These are phyloP conservation scores for Trichogramma pretiosum DNA, from an alignment of 1,140 invertebrate species.

Conservation along the genomic window DNA sequence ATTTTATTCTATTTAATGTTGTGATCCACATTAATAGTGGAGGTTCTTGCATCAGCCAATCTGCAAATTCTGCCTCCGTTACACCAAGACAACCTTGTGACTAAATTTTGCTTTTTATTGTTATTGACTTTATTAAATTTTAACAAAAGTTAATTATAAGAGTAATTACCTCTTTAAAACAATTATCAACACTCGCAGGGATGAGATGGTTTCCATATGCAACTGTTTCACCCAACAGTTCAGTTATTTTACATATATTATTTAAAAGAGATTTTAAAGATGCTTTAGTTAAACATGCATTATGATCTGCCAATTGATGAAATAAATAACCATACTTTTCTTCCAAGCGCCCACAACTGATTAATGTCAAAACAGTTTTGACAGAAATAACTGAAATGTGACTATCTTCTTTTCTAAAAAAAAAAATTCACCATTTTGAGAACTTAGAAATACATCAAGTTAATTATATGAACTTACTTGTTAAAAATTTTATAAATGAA, in stretches of 20 bases:
- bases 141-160: constrained; percentile 1
- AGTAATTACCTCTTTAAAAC: constrained; percentile 44
- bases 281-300: constrained; percentile 46
- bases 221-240: constrained; percentile 47
- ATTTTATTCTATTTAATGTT: constrained; percentile 50
- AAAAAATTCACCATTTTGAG: constrained; percentile 9
- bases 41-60: constrained; percentile 53
- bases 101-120: too few species aligned
- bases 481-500: constrained; percentile 47
- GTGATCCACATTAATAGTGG: constrained; percentile 53
- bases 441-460: constrained; percentile 10
- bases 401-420: constrained; percentile 39
- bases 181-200: constrained; percentile 45
- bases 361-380: constrained; percentile 47
- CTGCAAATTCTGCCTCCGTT: constrained; percentile 48
- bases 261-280: constrained; percentile 44
- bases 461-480: constrained; percentile 33
- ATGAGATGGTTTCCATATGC: constrained; percentile 49
- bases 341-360: constrained; percentile 47
- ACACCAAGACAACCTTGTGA: constrained; percentile 46
- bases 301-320: constrained; percentile 51
- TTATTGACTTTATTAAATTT: constrained; percentile 3
- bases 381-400: constrained; percentile 46
- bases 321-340: constrained; percentile 56
- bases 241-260: constrained; percentile 45